phyloP scores from a whole-genome alignment of 2,888 invertebrate genomes.

The Lottia gigantea region DNA sequence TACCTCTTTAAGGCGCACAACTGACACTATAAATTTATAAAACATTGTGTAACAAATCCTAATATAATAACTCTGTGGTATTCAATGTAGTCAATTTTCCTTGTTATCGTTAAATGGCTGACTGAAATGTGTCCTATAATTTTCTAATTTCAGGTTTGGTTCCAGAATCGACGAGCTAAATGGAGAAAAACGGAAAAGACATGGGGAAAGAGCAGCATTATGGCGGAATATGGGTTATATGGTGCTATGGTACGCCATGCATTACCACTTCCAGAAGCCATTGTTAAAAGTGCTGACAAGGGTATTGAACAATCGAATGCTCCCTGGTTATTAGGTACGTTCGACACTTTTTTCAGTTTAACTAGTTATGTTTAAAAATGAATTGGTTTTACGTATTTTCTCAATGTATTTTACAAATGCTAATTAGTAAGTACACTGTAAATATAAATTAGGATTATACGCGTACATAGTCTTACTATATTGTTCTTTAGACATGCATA shows the following conservation, averaged over 20 bases:
- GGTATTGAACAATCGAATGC: conserved; percentile 90
- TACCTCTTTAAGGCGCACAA: too few relatives aligned
- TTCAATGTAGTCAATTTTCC: too few relatives aligned
- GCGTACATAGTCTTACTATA: too few relatives aligned
- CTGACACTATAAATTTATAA: too few relatives aligned
- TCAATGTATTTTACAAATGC: too few relatives aligned
- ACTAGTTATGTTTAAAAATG: not conserved
- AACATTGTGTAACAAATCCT: too few relatives aligned
- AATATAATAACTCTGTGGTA: too few relatives aligned
- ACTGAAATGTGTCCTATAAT: not conserved
- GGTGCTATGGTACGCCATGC: conserved; percentile 99
- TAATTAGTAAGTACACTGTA: too few relatives aligned
- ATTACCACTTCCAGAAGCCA: conserved; percentile 96
- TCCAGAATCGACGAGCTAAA: conserved; percentile 97
- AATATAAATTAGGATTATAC: too few relatives aligned
- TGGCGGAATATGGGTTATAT: conserved; percentile 99
- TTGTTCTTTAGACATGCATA: too few relatives aligned
- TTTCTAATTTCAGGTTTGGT: conserved; percentile 87
- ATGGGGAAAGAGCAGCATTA: conserved; percentile 99
- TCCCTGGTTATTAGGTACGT: conserved; percentile 97
- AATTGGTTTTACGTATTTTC: not conserved
- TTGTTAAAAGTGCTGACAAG: conserved; percentile 93
- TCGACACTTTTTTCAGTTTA: not conserved
- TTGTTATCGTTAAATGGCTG: too few relatives aligned
- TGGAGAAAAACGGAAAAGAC: conserved; percentile 99